A percentile compares a stretch with the other conserved stretches of the same genome.
Evolutionary conservation across 92 coral and sea anemone genomes (phyloP).

Genomic region (Palythoa grandiflora): DNA sequence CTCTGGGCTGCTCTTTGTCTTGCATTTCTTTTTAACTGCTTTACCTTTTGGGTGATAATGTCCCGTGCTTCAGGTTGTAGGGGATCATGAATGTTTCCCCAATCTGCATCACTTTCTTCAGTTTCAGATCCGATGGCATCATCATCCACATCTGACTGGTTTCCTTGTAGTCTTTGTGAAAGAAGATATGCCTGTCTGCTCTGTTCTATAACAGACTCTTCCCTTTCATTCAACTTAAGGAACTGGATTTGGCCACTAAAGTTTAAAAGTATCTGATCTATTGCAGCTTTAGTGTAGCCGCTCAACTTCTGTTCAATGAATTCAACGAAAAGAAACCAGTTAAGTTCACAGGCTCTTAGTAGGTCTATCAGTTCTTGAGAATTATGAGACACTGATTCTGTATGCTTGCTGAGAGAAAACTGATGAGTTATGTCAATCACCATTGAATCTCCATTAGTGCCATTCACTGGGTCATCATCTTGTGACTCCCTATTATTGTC

Average conservation of each 20-base stretch:
- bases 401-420: conserved; percentile 47
- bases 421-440: conserved; percentile 30
- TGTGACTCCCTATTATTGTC: not conserved
- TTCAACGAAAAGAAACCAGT: conserved; percentile 57
- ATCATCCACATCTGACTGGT: conserved; percentile 26
- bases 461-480: conserved; percentile 26
- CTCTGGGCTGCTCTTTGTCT: conserved; percentile 40
- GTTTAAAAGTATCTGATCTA: conserved; percentile 57
- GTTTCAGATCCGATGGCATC: conserved; percentile 37
- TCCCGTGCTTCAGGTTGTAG: conserved; percentile 42
- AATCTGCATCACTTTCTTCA: conserved; percentile 52
- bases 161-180: conserved; percentile 44
- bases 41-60: conserved; percentile 35
- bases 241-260: conserved; percentile 66
- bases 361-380: conserved; percentile 51
- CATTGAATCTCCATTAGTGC: not conserved
- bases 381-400: conserved; percentile 43
- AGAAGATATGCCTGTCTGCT: conserved; percentile 67
- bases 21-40: conserved; percentile 29
- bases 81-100: conserved; percentile 48
- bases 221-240: conserved; percentile 50
- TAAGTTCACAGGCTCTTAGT: conserved; percentile 49
- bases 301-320: conserved; percentile 39
- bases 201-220: conserved; percentile 59
- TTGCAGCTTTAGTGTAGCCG: conserved; percentile 42